Evolutionary conservation across 2,888 invertebrate species (phyloP), one percentile per base, ranked within the genome.

Genomic region (Tubiluchus corallicola): DNA sequence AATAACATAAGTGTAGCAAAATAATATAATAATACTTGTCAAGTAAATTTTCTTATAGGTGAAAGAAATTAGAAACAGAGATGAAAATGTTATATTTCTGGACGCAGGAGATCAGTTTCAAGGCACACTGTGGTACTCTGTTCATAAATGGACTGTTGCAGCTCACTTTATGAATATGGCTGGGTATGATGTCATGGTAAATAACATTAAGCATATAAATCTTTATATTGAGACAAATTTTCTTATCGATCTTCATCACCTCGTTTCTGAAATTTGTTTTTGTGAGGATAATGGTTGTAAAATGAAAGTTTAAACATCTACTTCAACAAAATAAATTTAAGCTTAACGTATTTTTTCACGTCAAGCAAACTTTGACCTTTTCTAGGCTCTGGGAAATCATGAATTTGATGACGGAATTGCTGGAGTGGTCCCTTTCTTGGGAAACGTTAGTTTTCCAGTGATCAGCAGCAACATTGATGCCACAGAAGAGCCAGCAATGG

Each of bases 91-190:
- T 0, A 58, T 90, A 3, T 84, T 82, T 58, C 68, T 92, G 15
- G 87, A 88, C 58, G 90, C 84, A 1, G 90, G 90, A 0, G 90
- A 92, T 62, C 84, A 83, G 1, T 92, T 79, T 62, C 82, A 83
- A 1, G 90, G 90, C 0, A 81, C 84, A 0, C 71, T 80, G 1
- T 88, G 83, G 81, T 90, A 80, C 67, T 76, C 76, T 3, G 65
- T 81, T 4, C 81, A 79, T 66, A 81, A 80, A 55, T 81, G 82
- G 74, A 71, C 72, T 53, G 78, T 83, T 4, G 78, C 82, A 0
- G 71, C 79, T 0, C 75, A 74, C 43, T 82, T 88, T 57, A 68
- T 87, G 49, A 83, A 85, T 57, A 68, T 74, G 15, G 62, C 90
- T 15, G 66, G 73, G 44, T 82, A 88, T 1, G 84, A 88, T 61